Conservation (phyloP, 2,888 invertebrate genomes). For the Thereva unica region DNA sequence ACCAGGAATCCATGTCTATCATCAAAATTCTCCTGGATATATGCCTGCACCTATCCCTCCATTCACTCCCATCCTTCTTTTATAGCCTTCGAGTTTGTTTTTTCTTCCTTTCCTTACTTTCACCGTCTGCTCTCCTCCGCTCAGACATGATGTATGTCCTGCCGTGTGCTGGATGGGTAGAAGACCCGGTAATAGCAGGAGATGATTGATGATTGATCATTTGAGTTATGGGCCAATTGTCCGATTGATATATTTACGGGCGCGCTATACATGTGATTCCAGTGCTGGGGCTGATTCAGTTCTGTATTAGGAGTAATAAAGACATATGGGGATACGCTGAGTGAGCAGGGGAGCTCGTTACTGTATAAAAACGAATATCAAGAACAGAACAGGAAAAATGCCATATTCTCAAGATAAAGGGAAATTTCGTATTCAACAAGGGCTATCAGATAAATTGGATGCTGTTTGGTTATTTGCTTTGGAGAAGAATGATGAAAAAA, state of each 20-base stretch:
- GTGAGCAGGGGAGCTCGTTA: conserved; percentile 12
- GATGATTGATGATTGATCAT: conserved; percentile 45
- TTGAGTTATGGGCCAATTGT: conserved; percentile 44
- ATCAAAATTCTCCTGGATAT: neutral
- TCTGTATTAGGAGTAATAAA: conserved; percentile 42
- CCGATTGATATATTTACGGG: conserved; percentile 42
- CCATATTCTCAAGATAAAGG: conserved; percentile 11
- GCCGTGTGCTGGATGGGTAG: neutral
- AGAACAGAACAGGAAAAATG: conserved; percentile 1
- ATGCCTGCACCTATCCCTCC: neutral
- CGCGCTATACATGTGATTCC: conserved; percentile 33
- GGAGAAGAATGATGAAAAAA: no score
- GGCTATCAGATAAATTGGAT: conserved; percentile 32
- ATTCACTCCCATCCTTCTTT: neutral
- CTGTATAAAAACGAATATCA: neutral
- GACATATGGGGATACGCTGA: conserved; percentile 40
- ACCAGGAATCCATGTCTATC: no score
- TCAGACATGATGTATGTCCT: conserved; percentile 19
- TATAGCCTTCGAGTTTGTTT: conserved; percentile 5
- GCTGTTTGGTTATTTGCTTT: conserved; percentile 21
- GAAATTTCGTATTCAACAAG: conserved; percentile 36
- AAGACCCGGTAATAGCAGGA: conserved; percentile 26
- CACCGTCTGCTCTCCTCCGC: conserved; percentile 6
- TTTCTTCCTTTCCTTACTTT: conserved; percentile 5
- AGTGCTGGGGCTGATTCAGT: conserved; percentile 17